Evolutionary conservation across 2,888 invertebrate species (phyloP).

Genomic region (Teinopalpus imperialis): DNA sequence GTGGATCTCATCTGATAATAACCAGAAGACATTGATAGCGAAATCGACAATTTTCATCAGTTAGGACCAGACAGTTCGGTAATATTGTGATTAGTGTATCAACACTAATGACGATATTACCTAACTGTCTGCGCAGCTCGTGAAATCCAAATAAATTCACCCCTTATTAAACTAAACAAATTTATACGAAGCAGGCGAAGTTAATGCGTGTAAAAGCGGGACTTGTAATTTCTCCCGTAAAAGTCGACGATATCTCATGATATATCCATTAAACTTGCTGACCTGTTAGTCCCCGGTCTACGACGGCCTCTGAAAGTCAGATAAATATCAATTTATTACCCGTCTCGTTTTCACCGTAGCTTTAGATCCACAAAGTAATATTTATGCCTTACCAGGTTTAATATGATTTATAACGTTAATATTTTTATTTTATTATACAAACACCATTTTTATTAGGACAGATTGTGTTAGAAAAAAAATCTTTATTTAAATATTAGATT

Average conservation of each 20-base stretch:
- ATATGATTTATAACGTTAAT: slow-evolving; percentile 4
- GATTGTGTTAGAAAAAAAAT: too few species aligned
- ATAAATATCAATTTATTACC: slow-evolving; percentile 24
- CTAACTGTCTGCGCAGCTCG: too few species aligned
- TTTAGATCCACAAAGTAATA: slow-evolving; percentile 4
- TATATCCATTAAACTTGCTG: slow-evolving; percentile 7
- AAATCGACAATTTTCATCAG: too few species aligned
- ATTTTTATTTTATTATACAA: too few species aligned
- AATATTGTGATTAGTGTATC: too few species aligned
- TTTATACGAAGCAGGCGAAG: background rate
- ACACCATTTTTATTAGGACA: too few species aligned
- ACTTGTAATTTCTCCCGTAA: background rate
- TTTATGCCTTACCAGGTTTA: slow-evolving; percentile 7
- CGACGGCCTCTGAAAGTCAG: slow-evolving; percentile 6
- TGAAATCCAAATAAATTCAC: too few species aligned
- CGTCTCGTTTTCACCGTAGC: background rate
- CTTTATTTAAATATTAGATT: too few species aligned
- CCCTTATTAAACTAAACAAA: background rate
- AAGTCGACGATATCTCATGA: slow-evolving; percentile 2
- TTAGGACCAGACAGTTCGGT: too few species aligned
- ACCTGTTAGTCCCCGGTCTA: slow-evolving; percentile 2
- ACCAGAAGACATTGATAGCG: too few species aligned
- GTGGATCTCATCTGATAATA: too few species aligned
- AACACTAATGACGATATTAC: too few species aligned
- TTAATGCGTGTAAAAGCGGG: background rate